A percentile compares a stretch with the other conserved stretches of the same genome.
Evolutionary conservation across 2,888 invertebrate species (phyloP).

Genomic region (Hirtodrosophila cameraria): DNA sequence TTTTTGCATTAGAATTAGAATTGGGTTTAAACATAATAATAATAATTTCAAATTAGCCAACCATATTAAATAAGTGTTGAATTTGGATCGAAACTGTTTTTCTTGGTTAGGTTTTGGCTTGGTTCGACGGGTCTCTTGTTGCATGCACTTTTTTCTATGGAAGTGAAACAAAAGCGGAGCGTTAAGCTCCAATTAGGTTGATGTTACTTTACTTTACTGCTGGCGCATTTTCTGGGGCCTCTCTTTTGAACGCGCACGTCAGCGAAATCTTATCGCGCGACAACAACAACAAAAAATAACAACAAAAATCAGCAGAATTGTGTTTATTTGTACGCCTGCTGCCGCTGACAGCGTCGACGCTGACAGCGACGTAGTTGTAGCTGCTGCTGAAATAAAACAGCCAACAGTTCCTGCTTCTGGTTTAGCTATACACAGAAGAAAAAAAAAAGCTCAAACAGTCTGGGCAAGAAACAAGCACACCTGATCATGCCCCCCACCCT

Average conservation of each 20-base stretch:
- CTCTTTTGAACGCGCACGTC: slow-evolving; percentile 62
- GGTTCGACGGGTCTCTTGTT: slow-evolving; percentile 76
- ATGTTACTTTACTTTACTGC: slow-evolving; percentile 36
- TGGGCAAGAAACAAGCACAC: slow-evolving; percentile 54
- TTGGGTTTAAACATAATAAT: too few species aligned
- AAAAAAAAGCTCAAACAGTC: slow-evolving; percentile 14
- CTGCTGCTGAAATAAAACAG: slow-evolving; percentile 49
- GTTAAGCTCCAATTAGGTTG: slow-evolving; percentile 78
- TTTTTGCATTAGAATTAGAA: too few species aligned
- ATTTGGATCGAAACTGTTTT: slow-evolving; percentile 18
- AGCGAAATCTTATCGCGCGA: slow-evolving; percentile 77
- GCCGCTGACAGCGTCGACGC: slow-evolving; percentile 10
- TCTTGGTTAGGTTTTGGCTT: slow-evolving; percentile 29
- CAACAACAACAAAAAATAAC: slow-evolving; percentile 39
- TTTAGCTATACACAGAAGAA: slow-evolving; percentile 45
- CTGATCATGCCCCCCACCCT: slow-evolving; percentile 58
- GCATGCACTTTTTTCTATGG: slow-evolving; percentile 77
- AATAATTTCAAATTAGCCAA: slow-evolving; percentile 51
- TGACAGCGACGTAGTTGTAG: slow-evolving; percentile 17
- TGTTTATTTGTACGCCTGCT: slow-evolving; percentile 69
- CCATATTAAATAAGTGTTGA: slow-evolving; percentile 46
- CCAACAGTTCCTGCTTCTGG: slow-evolving; percentile 80
- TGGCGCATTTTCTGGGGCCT: slow-evolving; percentile 31
- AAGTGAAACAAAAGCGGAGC: slow-evolving; percentile 75
- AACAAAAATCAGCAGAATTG: slow-evolving; percentile 62